Evolutionary conservation across 1,140 invertebrate species (phyloP).

Genomic region (Megalonaias nervosa): DNA sequence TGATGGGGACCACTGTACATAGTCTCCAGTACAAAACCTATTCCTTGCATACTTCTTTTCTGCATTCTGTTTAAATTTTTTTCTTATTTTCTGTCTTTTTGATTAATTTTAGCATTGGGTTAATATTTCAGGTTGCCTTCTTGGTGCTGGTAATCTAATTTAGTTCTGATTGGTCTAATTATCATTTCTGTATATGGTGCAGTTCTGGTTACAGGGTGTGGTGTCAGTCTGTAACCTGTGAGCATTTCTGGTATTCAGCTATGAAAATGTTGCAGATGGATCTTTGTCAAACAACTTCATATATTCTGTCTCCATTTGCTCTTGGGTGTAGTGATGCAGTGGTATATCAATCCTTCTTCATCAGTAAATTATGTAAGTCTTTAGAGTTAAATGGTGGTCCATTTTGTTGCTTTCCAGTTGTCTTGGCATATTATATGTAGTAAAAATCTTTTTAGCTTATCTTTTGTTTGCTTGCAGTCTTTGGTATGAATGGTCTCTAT

Average conservation of each 20-base stretch:
- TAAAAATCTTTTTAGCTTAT: constrained; percentile 11
- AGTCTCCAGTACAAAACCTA: no score
- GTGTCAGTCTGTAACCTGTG: constrained; percentile 12
- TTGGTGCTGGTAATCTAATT: background rate
- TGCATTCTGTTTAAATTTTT: constrained; percentile 1
- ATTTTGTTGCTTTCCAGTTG: background rate
- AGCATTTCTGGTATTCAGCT: constrained; percentile 1
- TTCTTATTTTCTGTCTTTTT: constrained; percentile 16
- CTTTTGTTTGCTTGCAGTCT: constrained; percentile 9
- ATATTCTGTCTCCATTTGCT: constrained; percentile 18
- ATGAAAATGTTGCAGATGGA: background rate
- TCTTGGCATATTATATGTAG: constrained; percentile 9
- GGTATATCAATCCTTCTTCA: no score
- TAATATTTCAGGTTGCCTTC: background rate
- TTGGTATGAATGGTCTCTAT: constrained; percentile 34
- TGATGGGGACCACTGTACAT: no score
- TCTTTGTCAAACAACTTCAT: constrained; percentile 30
- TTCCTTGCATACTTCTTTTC: no score
- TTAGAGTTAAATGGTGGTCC: constrained; percentile 3
- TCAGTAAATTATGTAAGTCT: no score
- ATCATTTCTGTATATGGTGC: constrained; percentile 18
- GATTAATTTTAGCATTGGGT: constrained; percentile 4
- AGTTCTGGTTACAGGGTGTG: constrained; percentile 15
- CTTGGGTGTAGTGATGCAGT: background rate
- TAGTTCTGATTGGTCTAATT: constrained; percentile 1